phyloP scores from a whole-genome alignment of 2,113 vertebrate species.

The Callipepla californica region DNA sequence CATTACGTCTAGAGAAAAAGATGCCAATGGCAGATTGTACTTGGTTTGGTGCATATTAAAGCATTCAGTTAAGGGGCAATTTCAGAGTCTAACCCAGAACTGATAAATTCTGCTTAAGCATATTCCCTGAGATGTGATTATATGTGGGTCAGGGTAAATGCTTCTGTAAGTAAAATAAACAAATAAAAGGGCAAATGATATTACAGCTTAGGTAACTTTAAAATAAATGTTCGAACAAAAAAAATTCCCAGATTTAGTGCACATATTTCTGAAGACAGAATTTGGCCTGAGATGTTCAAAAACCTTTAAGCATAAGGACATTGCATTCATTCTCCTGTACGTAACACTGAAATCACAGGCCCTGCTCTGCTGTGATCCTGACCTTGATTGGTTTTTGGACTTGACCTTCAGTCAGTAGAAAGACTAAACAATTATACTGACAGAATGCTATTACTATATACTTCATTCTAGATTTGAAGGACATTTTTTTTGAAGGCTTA shows the following conservation, averaged over 20 bases:
- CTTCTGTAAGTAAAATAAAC: conserved; percentile 41
- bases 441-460: not conserved
- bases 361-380: not conserved
- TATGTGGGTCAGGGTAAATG: not conserved
- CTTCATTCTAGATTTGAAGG: not conserved
- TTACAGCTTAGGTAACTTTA: not conserved
- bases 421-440: not conserved
- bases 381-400: not conserved
- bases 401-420: not conserved
- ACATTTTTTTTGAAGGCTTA: not conserved
- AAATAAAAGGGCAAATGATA: conserved; percentile 2
- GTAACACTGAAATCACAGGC: not conserved
- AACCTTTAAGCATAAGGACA: not conserved
- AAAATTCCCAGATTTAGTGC: not conserved
- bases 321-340: not conserved
- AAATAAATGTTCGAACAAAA: not conserved
- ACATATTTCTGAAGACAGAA: not conserved
- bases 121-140: not conserved
- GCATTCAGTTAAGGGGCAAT: not conserved
- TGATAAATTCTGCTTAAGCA: not conserved
- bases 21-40: not conserved
- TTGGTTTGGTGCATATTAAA: not conserved
- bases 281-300: not conserved
- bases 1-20: not conserved
- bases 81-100: not conserved